Conservation (phyloP, 2,113 vertebrate genomes). For the Bos indicus region DNA sequence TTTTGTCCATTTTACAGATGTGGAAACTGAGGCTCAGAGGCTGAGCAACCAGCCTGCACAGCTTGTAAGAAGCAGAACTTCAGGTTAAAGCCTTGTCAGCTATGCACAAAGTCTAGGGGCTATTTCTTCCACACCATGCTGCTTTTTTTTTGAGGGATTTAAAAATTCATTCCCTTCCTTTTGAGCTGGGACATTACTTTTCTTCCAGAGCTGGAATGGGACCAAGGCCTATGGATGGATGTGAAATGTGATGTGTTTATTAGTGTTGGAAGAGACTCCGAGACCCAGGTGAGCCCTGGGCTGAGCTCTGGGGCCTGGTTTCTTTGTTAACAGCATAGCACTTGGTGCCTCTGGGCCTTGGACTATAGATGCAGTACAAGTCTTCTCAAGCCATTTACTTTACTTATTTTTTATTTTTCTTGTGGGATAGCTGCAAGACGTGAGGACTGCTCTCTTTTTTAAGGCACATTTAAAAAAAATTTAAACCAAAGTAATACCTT, state of each 20-base stretch:
- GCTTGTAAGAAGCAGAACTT: neutral
- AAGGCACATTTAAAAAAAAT: neutral
- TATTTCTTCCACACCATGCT: neutral
- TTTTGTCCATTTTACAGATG: neutral
- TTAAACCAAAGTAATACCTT: neutral
- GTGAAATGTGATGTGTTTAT: neutral
- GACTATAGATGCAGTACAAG: neutral
- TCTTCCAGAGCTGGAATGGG: neutral
- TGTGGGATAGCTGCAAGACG: neutral
- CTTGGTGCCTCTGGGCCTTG: neutral
- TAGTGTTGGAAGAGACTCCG: neutral
- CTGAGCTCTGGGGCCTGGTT: neutral
- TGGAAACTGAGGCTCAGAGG: neutral
- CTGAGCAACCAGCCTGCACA: neutral
- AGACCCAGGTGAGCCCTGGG: neutral
- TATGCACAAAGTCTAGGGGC: neutral
- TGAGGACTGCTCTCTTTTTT: neutral
- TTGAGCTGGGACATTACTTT: neutral
- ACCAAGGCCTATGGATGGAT: neutral
- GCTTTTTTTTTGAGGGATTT: neutral
- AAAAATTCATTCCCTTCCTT: neutral
- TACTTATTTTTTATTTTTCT: constrained; percentile 42
- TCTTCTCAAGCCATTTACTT: neutral
- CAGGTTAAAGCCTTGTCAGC: neutral
- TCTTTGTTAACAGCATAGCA: neutral